phyloP scores from a whole-genome alignment of 2,797 vertebrate genomes.

The Thaleichthys pacificus region DNA sequence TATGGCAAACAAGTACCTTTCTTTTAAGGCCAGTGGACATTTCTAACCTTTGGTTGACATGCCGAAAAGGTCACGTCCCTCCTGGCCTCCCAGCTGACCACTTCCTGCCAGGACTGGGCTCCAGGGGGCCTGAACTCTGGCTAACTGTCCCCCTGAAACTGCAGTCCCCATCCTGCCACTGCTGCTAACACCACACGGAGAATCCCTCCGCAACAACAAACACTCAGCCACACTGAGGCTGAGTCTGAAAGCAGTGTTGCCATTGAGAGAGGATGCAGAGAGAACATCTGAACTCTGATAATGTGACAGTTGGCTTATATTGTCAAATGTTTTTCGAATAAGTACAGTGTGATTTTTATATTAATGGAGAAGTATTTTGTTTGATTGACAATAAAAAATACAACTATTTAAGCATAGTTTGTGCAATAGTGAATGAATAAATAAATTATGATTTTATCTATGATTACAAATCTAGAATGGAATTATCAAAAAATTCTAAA shows the following conservation, averaged over 20 bases:
- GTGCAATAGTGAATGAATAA: too few species aligned
- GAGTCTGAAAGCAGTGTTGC: background rate
- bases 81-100: conserved; percentile 58
- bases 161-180: background rate
- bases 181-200: background rate
- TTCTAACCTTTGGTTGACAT: conserved; percentile 84
- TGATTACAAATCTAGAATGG: too few species aligned
- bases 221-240: background rate
- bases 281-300: too few species aligned
- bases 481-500: too few species aligned
- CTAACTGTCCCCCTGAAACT: conserved; percentile 19
- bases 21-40: conserved; percentile 81
- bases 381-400: too few species aligned
- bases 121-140: background rate
- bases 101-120: conserved; percentile 42
- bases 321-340: background rate
- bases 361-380: too few species aligned
- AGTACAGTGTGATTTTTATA: background rate
- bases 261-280: too few species aligned
- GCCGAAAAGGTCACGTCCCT: conserved; percentile 78
- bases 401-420: too few species aligned
- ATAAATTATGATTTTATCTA: too few species aligned
- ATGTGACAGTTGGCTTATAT: background rate
- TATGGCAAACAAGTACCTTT: conserved; percentile 79
- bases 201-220: background rate